Conservation (phyloP, 2,113 vertebrate species). For the Cinclus cinclus region DNA sequence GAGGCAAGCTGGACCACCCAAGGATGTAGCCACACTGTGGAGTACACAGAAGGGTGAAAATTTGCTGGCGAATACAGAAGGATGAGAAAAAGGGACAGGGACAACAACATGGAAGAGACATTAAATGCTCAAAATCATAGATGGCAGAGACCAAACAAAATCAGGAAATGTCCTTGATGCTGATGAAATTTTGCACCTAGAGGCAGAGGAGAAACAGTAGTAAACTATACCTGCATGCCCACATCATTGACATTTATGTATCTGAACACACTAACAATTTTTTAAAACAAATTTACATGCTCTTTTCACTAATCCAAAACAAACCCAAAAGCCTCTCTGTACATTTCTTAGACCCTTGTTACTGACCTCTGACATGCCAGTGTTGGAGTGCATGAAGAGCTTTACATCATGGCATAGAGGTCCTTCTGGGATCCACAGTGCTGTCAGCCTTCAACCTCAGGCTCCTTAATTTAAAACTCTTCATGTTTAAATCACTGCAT, state of each 20-base stretch:
- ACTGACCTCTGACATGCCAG: not conserved
- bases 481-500: not conserved
- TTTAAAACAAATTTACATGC: not conserved
- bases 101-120: not conserved
- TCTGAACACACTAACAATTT: not conserved
- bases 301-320: not conserved
- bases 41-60: not conserved
- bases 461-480: not conserved
- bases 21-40: not conserved
- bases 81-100: not conserved
- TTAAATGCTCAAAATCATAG: not conserved
- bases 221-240: not conserved
- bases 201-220: not conserved
- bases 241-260: not conserved
- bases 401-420: not conserved
- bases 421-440: not conserved
- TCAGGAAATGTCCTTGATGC: not conserved
- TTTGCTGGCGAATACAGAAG: not conserved
- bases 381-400: not conserved
- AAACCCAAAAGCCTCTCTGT: not conserved
- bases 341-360: not conserved
- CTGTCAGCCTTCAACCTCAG: not conserved
- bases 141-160: not conserved
- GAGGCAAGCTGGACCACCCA: conserved; percentile 36
- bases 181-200: not conserved